Conservation (phyloP, 2,797 vertebrate species). For the Karalla daura region DNA sequence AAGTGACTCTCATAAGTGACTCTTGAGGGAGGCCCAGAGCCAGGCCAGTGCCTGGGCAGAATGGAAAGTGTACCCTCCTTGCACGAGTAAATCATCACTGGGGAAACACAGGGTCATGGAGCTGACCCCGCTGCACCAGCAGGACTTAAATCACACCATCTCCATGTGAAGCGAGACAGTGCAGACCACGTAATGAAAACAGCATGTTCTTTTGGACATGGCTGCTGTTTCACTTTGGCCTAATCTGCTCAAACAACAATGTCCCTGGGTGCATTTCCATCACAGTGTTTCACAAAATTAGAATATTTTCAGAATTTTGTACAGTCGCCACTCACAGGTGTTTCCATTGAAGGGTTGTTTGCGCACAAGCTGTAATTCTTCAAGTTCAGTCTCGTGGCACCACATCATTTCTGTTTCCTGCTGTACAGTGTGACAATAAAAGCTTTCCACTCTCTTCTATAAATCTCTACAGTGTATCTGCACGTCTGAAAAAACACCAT, state of each 20-base stretch:
- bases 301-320: no score
- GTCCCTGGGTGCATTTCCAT: no score
- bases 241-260: conserved; percentile 22
- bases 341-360: no score
- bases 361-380: no score
- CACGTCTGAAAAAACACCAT: no score
- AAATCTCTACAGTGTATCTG: no score
- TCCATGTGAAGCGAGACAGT: conserved; percentile 64
- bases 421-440: no score
- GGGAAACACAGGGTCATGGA: conserved; percentile 58
- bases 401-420: no score
- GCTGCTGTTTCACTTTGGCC: conserved; percentile 18
- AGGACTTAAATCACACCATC: conserved; percentile 72
- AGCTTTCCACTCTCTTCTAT: no score
- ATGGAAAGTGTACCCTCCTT: conserved; percentile 62
- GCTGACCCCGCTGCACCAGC: conserved; percentile 64
- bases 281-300: no score
- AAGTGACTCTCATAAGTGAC: conserved; percentile 61
- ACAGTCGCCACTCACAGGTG: no score
- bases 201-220: conserved; percentile 48
- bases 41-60: conserved; percentile 33
- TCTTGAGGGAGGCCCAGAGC: conserved; percentile 54
- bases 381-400: no score
- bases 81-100: conserved; percentile 67
- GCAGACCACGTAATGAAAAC: conserved; percentile 66